Base-by-base conservation (phyloP, 2,113 vertebrate species). In the Symphodus melops region DNA sequence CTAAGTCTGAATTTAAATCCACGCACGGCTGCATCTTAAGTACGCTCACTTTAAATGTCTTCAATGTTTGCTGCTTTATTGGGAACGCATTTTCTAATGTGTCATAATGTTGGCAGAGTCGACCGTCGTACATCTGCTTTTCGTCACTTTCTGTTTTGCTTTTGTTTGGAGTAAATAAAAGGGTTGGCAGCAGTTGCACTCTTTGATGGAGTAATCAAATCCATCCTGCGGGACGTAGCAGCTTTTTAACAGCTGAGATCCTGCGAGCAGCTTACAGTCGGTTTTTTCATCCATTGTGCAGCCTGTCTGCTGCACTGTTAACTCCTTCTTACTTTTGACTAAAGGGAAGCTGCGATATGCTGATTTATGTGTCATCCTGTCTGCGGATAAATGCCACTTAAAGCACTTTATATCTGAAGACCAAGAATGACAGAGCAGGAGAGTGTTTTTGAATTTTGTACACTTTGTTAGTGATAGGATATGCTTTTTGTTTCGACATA, bases 171-270 rank as follows among this genome's bases (percentile, higher is more conserved):
- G 3, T 3, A 66, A 77, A 73, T 67, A 61, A 74, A 75, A 82
- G 64, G 60, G 16, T 54, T 73, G 59, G 12, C 36, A 62, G 53
- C 49, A 44, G 57, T 9, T 44, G 7, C 19, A 44, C 42, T 60
- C 81, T 87, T 72, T 79, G 75, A 87, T 81, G 81, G 14, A n/a
- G 39, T 68, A 66, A 60, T 65, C 14, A 46, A 44, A 57, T n/a
- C 60, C 53, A 57, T 66, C 42, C 16, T 44, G 4, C 20, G 52
- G 28, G 74, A 68, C 9, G 48, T 7, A 37, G 76, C 28, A 41
- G 48, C 41, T 44, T 57, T 33, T 53, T 23, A 20, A 73, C 75
- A 62, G 46, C 36, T 8, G 59, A 56, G 23, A 60, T 61, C 48
- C 48, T 61, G 6, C 64, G 6, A 33, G 28, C 58, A 41, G 52